Evolutionary conservation across 2,888 invertebrate genomes (phyloP), one percentile per base, ranked within the genome.

Genomic region (Candidula unifasciata): DNA sequence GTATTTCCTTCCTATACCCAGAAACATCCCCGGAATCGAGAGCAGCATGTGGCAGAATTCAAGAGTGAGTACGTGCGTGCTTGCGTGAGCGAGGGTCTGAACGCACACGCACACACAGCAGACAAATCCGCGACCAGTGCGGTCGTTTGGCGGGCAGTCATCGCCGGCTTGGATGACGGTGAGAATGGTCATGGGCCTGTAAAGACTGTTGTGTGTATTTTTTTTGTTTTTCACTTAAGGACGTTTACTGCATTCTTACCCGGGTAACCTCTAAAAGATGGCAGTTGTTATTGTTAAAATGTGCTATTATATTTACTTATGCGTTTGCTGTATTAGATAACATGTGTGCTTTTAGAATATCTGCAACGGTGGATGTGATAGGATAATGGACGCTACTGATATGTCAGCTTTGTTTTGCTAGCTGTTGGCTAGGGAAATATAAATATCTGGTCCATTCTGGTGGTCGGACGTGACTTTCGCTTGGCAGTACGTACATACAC

Each of bases 121-220:
- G 74, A 74, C 74, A 18, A 30, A 54, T 54, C 52, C 30, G 54
- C 74, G 54, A 52, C 74, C 54, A 16, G 54, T 54, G 52, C 74
- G 30, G 54, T 44, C 74, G 54, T 74, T 74, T 54, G 16, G 74
- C 74, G 54, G 27, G 74, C 54, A 74, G 44, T 74, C 74, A 74
- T 54, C 74, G 54, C 74, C 27, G 27, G 33, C 27, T 74, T 74
- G 54, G 30, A 74, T 54, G 74, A 74, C 54, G 74, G 16, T 21
- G 18, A 21, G 18, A 30, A 74, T 73, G 73, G 73, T 73, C 52
- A 1, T n/a, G 73, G 73, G n/a, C 73, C 44, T 52, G 73, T 73
- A 44, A 73, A 73, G 18, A 3, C 74, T 30, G 52, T 3, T 74
- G 74, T 74, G 74, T 74, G 44, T 54, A 16, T 74, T 18, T 74